These are phyloP conservation scores for Atherix ibis DNA, from an alignment of 2,888 invertebrate genomes.

Conservation along the genomic window DNA sequence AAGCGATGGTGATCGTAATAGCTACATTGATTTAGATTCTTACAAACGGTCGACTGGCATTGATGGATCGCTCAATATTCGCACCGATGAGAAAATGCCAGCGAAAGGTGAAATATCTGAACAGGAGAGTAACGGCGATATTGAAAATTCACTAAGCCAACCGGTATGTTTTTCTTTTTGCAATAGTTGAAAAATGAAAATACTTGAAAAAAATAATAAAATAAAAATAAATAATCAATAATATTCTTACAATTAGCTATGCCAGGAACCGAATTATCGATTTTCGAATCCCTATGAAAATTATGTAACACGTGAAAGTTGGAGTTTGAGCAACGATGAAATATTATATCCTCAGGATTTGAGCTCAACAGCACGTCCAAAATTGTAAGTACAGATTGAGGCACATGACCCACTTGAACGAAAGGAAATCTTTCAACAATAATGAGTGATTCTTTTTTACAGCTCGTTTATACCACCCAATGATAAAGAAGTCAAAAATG, in stretches of 20 bases:
- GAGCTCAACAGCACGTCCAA: slow-evolving; percentile 19
- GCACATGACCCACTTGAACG: too few relatives aligned
- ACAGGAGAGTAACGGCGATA: slow-evolving; percentile 71
- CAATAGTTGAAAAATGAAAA: not conserved
- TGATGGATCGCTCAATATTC: slow-evolving; percentile 46
- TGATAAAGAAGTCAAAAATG: too few relatives aligned
- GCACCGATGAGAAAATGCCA: slow-evolving; percentile 76
- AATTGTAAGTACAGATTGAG: too few relatives aligned
- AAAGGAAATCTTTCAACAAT: too few relatives aligned
- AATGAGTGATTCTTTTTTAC: too few relatives aligned
- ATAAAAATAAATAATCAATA: not conserved
- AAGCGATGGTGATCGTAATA: slow-evolving; percentile 18
- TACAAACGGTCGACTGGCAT: slow-evolving; percentile 20
- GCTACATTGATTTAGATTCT: slow-evolving; percentile 29
- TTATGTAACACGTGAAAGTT: slow-evolving; percentile 16
- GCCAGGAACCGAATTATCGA: slow-evolving; percentile 3
- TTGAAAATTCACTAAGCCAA: slow-evolving; percentile 53
- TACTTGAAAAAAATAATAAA: too few relatives aligned
- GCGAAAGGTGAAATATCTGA: slow-evolving; percentile 74
- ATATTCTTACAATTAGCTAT: slow-evolving; percentile 5
- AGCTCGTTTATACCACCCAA: too few relatives aligned
- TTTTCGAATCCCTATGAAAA: slow-evolving; percentile 15
- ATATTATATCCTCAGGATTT: slow-evolving; percentile 27
- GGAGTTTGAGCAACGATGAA: slow-evolving; percentile 26
- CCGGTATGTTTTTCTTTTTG: too few relatives aligned